phyloP scores from a whole-genome alignment of 2,888 invertebrate species.

The Ectobius pallidus region DNA sequence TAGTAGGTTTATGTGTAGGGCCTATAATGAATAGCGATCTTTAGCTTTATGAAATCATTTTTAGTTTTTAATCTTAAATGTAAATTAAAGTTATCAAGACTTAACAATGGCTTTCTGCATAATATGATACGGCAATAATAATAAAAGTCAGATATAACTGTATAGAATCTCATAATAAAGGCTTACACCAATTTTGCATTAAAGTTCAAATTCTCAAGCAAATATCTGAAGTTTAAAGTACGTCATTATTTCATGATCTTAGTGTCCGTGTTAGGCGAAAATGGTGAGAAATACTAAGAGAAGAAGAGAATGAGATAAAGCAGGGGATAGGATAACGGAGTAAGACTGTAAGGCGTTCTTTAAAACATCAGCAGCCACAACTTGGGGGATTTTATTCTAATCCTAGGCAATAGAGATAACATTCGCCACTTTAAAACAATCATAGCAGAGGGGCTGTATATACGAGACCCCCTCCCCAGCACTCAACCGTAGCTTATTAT shows the following conservation, averaged over 20 bases:
- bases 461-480: conserved; percentile 15
- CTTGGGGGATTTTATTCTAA: conserved; percentile 39
- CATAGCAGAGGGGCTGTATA: conserved; percentile 25
- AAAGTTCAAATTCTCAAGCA: not conserved
- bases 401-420: conserved; percentile 40
- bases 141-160: too few relatives aligned
- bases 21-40: too few relatives aligned
- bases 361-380: conserved; percentile 29
- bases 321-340: not conserved
- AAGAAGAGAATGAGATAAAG: not conserved
- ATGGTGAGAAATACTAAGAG: not conserved
- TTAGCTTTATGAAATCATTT: too few relatives aligned
- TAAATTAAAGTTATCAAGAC: too few relatives aligned
- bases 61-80: too few relatives aligned
- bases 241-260: conserved; percentile 33
- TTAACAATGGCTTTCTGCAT: too few relatives aligned
- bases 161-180: too few relatives aligned
- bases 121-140: too few relatives aligned
- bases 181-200: not conserved
- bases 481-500: conserved; percentile 21
- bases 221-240: conserved; percentile 27
- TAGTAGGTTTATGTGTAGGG: too few relatives aligned
- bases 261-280: not conserved
- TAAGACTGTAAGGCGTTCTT: conserved; percentile 22
- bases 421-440: conserved; percentile 39